Evolutionary conservation across 2,888 invertebrate species (phyloP).

Genomic region (Pelosia muscerda): DNA sequence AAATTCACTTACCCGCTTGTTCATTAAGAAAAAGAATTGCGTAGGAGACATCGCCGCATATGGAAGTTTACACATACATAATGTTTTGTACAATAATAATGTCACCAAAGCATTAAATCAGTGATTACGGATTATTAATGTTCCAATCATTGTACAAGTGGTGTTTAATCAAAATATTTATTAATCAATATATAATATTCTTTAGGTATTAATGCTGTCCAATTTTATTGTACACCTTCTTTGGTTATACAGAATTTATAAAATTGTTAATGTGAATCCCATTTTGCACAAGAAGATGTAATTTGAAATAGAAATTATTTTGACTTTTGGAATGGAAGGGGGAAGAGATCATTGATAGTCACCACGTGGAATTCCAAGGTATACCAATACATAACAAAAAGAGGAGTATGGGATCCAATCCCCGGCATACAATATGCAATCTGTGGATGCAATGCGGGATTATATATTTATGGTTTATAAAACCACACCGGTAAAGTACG

Average conservation of each 20-base stretch:
- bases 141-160: conserved; percentile 27
- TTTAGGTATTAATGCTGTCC: neutral
- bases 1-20: conserved; percentile 14
- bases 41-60: conserved; percentile 42
- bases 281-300: neutral
- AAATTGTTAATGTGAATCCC: neutral
- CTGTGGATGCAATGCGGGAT: too few species aligned
- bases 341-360: too few species aligned
- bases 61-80: conserved; percentile 35
- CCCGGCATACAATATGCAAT: too few species aligned
- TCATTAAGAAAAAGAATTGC: conserved; percentile 16
- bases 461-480: too few species aligned
- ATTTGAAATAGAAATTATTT: too few species aligned
- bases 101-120: conserved; percentile 37
- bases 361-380: too few species aligned
- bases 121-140: conserved; percentile 38
- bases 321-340: too few species aligned
- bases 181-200: conserved; percentile 25
- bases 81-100: conserved; percentile 44
- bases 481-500: too few species aligned
- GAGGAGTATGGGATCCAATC: too few species aligned
- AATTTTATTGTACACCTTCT: neutral
- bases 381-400: too few species aligned
- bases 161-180: conserved; percentile 46
- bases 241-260: neutral